phyloP scores from a whole-genome alignment of 2,888 invertebrate species.

The Byasa hedistus region DNA sequence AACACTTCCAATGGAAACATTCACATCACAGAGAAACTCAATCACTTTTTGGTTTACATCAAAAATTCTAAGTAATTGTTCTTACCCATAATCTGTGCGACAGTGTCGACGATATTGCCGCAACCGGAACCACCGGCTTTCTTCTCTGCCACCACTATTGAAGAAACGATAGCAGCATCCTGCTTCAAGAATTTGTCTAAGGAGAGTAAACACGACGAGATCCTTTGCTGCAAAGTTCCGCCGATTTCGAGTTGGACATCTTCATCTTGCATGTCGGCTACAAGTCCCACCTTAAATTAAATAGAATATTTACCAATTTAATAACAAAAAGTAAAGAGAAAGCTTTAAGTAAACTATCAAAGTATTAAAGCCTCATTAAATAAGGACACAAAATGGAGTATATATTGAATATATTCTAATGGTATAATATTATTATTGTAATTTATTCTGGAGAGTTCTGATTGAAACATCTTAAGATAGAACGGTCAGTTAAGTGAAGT shows the following conservation, averaged over 20 bases:
- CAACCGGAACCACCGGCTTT: conserved; percentile 80
- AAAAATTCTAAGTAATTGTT: neutral
- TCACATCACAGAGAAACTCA: no score
- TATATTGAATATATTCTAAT: no score
- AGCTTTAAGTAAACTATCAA: no score
- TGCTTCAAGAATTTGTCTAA: conserved; percentile 87
- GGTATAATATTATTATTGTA: no score
- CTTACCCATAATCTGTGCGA: conserved; percentile 83
- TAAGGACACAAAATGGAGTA: no score
- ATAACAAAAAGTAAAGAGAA: neutral
- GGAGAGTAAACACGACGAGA: conserved; percentile 88
- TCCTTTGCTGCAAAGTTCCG: conserved; percentile 92
- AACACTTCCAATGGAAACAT: no score
- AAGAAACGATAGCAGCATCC: conserved; percentile 85
- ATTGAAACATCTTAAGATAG: no score
- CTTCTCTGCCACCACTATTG: conserved; percentile 94
- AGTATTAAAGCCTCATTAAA: no score
- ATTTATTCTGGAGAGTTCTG: no score
- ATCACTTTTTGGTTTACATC: no score
- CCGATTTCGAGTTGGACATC: conserved; percentile 84
- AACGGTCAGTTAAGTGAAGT: neutral
- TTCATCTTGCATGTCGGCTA: conserved; percentile 87
- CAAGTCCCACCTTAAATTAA: conserved; percentile 83
- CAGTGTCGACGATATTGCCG: conserved; percentile 85
- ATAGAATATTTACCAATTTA: neutral